Base-by-base conservation (phyloP, 2,888 invertebrate genomes). In the Platerodrilus igneus region DNA sequence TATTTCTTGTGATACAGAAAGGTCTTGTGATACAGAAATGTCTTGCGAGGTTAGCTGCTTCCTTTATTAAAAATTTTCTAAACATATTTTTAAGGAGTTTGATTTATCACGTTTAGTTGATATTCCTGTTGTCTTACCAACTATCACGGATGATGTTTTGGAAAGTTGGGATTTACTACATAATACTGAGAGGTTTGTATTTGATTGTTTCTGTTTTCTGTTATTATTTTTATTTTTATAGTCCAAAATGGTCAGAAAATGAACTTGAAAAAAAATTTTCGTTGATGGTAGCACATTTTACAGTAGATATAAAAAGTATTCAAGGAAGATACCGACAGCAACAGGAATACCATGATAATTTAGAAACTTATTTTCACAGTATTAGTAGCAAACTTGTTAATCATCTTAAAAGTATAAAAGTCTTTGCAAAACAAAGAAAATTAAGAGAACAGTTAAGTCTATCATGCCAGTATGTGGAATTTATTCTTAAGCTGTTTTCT, bases 211-310 rank as follows among this genome's bases (percentile, higher is more conserved):
- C 3, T 14, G 9, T 9, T 3, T 20, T 2, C 1, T 23, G n/a
- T n/a, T 9, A 6, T 14, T 18, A 26, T 8, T 9, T 21, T 22
- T 14, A 27, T 28, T 37, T 26, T 29, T 37, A 29, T 23, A 21
- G 42, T 18, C 15, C 29, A 17, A 37, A 31, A 17, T 27, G 37
- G 18, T 37, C 40, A 2, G 13, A 18, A 18, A n/a, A 18, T 17
- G 48, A 49, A 30, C 21, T 35, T 21, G 41, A 44, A 28, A 37
- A 49, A 17, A 44, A 44, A 26, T 49, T 47, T 31, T 35, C 21
- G 3, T 30, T 41, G 10, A 28, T 49, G n/a, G 41, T 39, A 22
- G 19, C 41, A 26, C 34, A 37, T 7, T 47, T 42, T 21, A 44
- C 38, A n/a, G 37, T 39, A 27, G 46, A 48, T 39, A 25, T 18